phyloP scores from a whole-genome alignment of 64 coral and sea anemone genomes.

The Montipora efflorescens region DNA sequence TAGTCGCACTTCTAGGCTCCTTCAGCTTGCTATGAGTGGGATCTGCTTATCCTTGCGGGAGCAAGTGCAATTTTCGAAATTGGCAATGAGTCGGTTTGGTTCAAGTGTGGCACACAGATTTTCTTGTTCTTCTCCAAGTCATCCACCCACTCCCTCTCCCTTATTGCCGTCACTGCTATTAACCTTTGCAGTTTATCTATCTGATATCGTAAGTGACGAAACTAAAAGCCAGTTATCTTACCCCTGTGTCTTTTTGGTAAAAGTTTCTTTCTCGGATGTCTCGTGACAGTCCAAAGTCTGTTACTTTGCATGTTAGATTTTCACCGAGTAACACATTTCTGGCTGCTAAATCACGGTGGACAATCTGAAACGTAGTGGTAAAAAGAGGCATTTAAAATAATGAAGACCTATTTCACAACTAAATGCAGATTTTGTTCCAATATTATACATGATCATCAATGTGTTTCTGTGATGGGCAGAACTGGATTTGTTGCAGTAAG shows the following conservation, averaged over 20 bases:
- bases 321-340: conserved; percentile 56
- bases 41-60: too few species aligned
- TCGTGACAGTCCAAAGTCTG: conserved; percentile 55
- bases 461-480: too few species aligned
- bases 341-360: conserved; percentile 69
- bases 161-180: too few species aligned
- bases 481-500: too few species aligned
- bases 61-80: too few species aligned
- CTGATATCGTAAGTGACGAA: not conserved
- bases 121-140: not conserved
- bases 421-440: too few species aligned
- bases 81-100: too few species aligned
- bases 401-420: not conserved
- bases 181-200: too few species aligned
- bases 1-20: too few species aligned
- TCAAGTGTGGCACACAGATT: too few species aligned
- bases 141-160: not conserved
- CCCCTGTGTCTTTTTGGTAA: conserved; percentile 24
- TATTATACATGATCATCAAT: too few species aligned
- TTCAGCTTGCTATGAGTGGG: too few species aligned
- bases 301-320: conserved; percentile 58
- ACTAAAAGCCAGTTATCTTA: not conserved
- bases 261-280: not conserved
- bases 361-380: not conserved
- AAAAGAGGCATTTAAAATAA: not conserved